These are phyloP conservation scores for Drosophila macrospina DNA, from an alignment of 2,888 invertebrate genomes.

Conservation along the genomic window DNA sequence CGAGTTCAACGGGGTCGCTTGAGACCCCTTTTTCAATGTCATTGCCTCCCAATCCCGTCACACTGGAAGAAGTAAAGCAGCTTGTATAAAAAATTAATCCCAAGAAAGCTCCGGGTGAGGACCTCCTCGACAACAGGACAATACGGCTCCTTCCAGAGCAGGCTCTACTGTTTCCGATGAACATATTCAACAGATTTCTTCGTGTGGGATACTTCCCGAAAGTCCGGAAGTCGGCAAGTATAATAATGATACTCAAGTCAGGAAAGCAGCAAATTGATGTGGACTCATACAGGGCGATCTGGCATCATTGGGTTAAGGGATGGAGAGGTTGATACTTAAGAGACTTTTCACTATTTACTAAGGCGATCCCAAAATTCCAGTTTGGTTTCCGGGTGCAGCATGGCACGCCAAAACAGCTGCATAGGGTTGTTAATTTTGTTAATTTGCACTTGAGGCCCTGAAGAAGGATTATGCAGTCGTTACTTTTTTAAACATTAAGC, in stretches of 20 bases:
- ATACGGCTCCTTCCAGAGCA: background rate
- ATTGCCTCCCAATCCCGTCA: background rate
- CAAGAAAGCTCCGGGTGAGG: background rate
- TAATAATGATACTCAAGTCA: background rate
- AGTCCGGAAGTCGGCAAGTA: background rate
- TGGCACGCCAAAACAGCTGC: background rate
- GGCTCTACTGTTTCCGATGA: background rate
- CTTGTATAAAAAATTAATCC: background rate
- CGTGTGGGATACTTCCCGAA: background rate
- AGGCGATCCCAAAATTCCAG: slow-evolving; percentile 3
- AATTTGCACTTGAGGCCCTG: slow-evolving; percentile 1
- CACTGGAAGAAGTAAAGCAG: background rate
- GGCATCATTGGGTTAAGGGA: background rate
- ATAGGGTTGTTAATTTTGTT: background rate
- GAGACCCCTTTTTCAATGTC: background rate
- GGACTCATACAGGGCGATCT: background rate
- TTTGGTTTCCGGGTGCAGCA: background rate
- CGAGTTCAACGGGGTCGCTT: background rate
- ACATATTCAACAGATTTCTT: background rate
- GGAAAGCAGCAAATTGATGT: background rate
- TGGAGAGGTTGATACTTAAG: too few relatives aligned
- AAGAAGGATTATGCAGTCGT: background rate
- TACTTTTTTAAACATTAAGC: background rate
- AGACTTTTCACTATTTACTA: too few relatives aligned
- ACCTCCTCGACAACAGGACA: background rate